A percentile compares a stretch with the other conserved stretches of the same genome.
phyloP scores from a whole-genome alignment of 2,113 vertebrate species.

The Takifugu flavidus region DNA sequence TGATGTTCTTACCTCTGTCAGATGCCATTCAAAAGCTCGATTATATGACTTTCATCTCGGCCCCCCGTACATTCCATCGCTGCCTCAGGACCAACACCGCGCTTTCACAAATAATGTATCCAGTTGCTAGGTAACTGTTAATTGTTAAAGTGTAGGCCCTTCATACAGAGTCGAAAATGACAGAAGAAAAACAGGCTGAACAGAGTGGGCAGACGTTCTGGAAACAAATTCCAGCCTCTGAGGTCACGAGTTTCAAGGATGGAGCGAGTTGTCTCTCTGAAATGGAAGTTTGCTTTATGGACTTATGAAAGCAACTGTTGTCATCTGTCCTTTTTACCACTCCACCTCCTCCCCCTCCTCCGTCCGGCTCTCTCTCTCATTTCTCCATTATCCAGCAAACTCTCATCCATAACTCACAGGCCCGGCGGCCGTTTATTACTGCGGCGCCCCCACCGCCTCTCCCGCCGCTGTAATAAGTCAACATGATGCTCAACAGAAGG shows the following conservation, averaged over 20 bases:
- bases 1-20: background rate
- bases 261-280: constrained; percentile 9
- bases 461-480: constrained; percentile 53
- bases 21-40: constrained; percentile 4
- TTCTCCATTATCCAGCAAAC: constrained; percentile 51
- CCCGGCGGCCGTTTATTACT: constrained; percentile 43
- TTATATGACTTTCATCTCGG: background rate
- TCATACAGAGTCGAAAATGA: no score
- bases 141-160: constrained; percentile 44
- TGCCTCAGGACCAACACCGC: background rate
- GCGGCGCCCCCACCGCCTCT: background rate
- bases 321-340: constrained; percentile 39
- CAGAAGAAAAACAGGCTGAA: background rate
- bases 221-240: constrained; percentile 20
- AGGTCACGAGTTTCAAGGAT: constrained; percentile 37
- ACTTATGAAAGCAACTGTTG: constrained; percentile 10
- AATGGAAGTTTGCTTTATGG: constrained; percentile 17
- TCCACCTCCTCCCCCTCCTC: constrained; percentile 26
- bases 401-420: constrained; percentile 57
- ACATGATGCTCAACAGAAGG: constrained; percentile 44
- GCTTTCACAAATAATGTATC: constrained; percentile 26
- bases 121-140: constrained; percentile 72
- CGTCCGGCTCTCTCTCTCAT: constrained; percentile 23
- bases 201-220: constrained; percentile 7
- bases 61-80: background rate